A percentile compares a stretch with the other conserved stretches of the same genome.
Evolutionary conservation across 53 echinoderm and acorn worm genomes (phyloP).

Genomic region (Paracentrotus lividus): DNA sequence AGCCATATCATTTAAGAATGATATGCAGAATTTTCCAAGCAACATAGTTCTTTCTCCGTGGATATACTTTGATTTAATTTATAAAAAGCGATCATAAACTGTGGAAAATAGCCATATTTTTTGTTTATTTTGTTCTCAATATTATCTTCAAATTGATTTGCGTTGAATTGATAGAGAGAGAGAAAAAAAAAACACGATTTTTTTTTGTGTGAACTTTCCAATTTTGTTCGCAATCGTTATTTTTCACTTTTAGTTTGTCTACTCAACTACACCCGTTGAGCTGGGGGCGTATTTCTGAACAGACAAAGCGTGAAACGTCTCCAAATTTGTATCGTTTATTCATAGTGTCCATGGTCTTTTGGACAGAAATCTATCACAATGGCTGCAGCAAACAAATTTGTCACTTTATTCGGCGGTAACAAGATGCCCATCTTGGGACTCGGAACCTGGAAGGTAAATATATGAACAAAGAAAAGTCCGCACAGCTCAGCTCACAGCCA

Average conservation of each 20-base stretch:
- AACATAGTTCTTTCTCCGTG: too few species aligned
- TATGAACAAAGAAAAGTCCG: background rate
- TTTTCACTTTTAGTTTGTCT: background rate
- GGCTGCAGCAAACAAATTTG: slow-evolving; percentile 27
- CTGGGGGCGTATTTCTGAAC: background rate
- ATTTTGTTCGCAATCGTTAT: background rate
- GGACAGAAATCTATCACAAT: background rate
- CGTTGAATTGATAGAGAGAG: too few species aligned
- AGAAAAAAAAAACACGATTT: too few species aligned
- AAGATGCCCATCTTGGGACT: slow-evolving; percentile 40
- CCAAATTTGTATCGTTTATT: background rate
- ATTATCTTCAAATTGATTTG: too few species aligned
- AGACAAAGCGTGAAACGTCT: background rate
- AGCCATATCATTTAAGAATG: too few species aligned
- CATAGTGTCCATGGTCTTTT: background rate
- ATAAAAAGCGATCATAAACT: too few species aligned
- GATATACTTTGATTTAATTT: too few species aligned
- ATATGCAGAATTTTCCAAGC: too few species aligned
- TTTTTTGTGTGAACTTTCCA: too few species aligned
- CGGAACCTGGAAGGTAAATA: slow-evolving; percentile 24
- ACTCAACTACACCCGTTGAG: background rate
- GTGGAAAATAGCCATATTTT: too few species aligned
- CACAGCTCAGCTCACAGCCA: too few species aligned
- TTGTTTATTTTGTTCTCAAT: too few species aligned
- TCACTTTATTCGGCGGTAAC: slow-evolving; percentile 2